Conservation (phyloP, 2,888 invertebrate species). For the Melanostoma mellinum region DNA sequence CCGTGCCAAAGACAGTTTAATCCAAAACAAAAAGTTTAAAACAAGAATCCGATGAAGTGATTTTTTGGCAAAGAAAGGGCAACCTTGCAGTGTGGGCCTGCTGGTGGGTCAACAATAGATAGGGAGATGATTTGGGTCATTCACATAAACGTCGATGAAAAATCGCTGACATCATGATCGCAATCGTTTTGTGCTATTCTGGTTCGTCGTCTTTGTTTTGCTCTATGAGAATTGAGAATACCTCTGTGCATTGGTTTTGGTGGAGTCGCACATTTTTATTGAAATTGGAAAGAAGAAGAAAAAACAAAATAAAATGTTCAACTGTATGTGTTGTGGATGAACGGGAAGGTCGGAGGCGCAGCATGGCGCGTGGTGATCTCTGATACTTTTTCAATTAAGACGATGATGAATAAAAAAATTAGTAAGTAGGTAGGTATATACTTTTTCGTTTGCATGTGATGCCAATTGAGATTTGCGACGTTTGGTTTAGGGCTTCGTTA, state of each 20-base stretch:
- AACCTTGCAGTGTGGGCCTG: constrained; percentile 13
- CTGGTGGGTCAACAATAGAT: constrained; percentile 6
- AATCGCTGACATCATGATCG: constrained; percentile 60
- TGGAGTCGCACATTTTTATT: neutral
- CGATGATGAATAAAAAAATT: neutral
- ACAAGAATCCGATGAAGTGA: too few species aligned
- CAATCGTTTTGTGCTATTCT: constrained; percentile 38
- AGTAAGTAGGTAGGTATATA: neutral
- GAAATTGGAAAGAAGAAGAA: too few species aligned
- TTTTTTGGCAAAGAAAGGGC: neutral
- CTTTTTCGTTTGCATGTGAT: constrained; percentile 1
- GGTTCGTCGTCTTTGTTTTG: constrained; percentile 32
- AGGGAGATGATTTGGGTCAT: constrained; percentile 31
- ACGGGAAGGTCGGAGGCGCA: neutral
- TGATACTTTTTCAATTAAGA: neutral
- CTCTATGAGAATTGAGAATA: neutral
- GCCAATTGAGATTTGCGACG: constrained; percentile 3
- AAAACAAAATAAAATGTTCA: too few species aligned
- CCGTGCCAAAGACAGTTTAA: constrained; percentile 3
- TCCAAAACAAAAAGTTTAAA: neutral
- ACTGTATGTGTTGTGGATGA: too few species aligned
- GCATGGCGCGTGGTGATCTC: constrained; percentile 1
- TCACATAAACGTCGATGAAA: constrained; percentile 41
- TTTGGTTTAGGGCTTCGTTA: constrained; percentile 45
- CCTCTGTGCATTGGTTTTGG: neutral